A percentile compares a stretch with the other conserved stretches of the same genome.
phyloP scores from a whole-genome alignment of 1,140 invertebrate species.

The Anastatus disparis region DNA sequence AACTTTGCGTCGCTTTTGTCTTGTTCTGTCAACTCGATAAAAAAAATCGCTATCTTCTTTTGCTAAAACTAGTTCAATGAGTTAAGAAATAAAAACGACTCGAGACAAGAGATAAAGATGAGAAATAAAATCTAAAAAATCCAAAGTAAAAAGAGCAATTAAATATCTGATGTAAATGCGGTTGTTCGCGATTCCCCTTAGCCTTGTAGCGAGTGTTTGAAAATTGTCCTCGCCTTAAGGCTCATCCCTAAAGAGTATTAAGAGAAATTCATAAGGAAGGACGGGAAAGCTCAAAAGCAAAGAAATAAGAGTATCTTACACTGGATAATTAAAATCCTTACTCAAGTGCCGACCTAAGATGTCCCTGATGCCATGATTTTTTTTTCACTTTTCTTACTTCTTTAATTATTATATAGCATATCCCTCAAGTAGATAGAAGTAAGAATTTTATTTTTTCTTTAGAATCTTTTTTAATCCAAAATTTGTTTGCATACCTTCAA shows the following conservation, averaged over 20 bases:
- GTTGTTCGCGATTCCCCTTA: neutral
- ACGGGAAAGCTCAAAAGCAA: slow-evolving; percentile 8
- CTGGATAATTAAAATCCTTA: slow-evolving; percentile 34
- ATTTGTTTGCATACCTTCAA: too few relatives aligned
- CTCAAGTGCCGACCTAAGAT: slow-evolving; percentile 13
- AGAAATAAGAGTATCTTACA: neutral
- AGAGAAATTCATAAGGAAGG: neutral
- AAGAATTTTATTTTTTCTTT: too few relatives aligned
- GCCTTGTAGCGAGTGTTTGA: neutral
- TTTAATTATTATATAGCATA: neutral
- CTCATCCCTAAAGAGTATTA: neutral
- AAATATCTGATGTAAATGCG: slow-evolving; percentile 26
- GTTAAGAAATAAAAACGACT: too few relatives aligned
- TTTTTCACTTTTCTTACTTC: neutral
- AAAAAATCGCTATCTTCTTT: too few relatives aligned
- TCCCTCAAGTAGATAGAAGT: too few relatives aligned
- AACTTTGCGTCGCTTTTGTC: neutral
- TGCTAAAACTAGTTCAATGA: too few relatives aligned
- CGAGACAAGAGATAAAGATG: neutral
- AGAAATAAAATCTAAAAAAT: neutral
- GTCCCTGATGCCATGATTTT: neutral
- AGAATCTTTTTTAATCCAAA: too few relatives aligned
- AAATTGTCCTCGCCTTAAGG: neutral
- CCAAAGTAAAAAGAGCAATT: slow-evolving; percentile 28
- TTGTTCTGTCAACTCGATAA: too few relatives aligned